Conservation (phyloP, 2,113 vertebrate species). For the Passer montanus region DNA sequence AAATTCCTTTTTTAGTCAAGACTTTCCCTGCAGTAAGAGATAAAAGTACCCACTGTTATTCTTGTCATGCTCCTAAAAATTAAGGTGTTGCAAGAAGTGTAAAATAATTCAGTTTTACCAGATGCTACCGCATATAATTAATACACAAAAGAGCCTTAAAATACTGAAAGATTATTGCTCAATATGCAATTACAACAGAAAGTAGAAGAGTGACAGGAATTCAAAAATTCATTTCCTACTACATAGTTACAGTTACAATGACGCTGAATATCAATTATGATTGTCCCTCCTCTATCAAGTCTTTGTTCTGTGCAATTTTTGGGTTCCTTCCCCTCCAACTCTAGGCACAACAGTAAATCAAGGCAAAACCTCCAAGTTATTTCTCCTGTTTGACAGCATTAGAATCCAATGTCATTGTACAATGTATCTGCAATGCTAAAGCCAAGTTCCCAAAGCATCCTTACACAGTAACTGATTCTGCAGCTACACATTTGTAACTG, state of each 20-base stretch:
- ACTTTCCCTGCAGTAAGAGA: background rate
- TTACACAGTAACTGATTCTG: background rate
- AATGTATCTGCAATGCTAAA: background rate
- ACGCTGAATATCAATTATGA: background rate
- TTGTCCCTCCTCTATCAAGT: background rate
- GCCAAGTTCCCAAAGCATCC: background rate
- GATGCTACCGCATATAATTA: conserved; percentile 9
- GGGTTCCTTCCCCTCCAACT: background rate
- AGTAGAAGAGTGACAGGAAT: background rate
- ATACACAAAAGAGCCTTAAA: background rate
- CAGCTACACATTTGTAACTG: background rate
- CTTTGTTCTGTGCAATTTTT: background rate
- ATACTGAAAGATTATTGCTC: background rate
- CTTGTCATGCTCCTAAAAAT: conserved; percentile 11
- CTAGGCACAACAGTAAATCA: background rate
- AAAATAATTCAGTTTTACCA: conserved; percentile 50
- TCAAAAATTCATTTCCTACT: background rate
- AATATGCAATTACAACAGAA: background rate
- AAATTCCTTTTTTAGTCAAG: background rate
- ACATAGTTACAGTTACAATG: background rate
- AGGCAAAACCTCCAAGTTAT: background rate
- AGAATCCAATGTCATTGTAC: background rate
- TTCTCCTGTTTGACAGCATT: background rate
- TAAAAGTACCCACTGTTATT: background rate
- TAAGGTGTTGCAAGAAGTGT: conserved; percentile 21